Evolutionary conservation across 2,113 vertebrate species (phyloP), one percentile per base, ranked within the genome.

Genomic region (Siniperca knerii): DNA sequence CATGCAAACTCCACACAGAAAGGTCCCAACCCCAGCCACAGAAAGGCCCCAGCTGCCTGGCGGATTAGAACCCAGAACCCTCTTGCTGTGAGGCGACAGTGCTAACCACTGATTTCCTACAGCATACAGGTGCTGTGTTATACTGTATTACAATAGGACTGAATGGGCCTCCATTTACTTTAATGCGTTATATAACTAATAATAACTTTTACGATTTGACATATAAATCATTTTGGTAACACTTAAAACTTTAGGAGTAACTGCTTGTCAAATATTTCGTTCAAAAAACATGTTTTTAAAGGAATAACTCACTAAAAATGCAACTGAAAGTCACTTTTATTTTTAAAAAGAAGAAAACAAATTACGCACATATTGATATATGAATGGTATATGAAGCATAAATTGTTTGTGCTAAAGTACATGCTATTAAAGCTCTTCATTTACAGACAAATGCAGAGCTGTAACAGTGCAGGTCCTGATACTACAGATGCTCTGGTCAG

Each of bases 401-500:
- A 5, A 48, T 16, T 48, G 4, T 46, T 46, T 29, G 29, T 29
- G 29, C 29, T 37, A 20, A 10, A 37, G 18, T 65, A 40, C 35
- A 23, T 9, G 58, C n/a, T 40, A 10, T 23, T 42, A 13, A 23
- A 23, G 16, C 11, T 50, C 10, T 23, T 57, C 1, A 48, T 75
- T 50, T 29, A 42, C 5, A 65, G 37, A n/a, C 1, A 40, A 68
- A 57, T 60, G 54, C 58, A 72, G 21, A 48, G 61, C 18, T 16
- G 23, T 18, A 70, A 1, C n/a, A 18, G 64, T 42, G 15, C 11
- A n/a, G 37, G 54, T 57, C 66, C 54, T 62, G 44, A 77, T 60
- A 16, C 77, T 64, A 20, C 18, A 70, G 25, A 77, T 8, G 77
- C 3, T 69, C 44, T 7, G 50, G 69, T 77, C 40, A 70, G 58